These are phyloP conservation scores for Tonatia bakeri DNA, from an alignment of 2,113 vertebrate species.

Conservation along the genomic window DNA sequence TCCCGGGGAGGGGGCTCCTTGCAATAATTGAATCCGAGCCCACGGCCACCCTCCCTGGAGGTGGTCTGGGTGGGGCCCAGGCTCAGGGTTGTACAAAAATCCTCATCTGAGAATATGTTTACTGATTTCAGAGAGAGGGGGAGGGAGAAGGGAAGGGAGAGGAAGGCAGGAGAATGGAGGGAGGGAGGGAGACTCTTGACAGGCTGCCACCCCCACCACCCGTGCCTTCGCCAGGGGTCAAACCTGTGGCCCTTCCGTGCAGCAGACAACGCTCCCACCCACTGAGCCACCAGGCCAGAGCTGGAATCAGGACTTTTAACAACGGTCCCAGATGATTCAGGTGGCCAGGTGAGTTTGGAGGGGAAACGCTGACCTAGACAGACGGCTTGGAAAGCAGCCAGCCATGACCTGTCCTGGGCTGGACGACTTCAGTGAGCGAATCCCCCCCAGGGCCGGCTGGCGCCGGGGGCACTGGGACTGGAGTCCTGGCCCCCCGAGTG, in stretches of 20 bases:
- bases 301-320: not conserved
- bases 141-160: not conserved
- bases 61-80: not conserved
- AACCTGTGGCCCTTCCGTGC: too few species aligned
- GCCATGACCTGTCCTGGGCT: not conserved
- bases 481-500: not conserved
- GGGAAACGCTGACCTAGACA: not conserved
- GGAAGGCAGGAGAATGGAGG: too few species aligned
- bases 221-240: too few species aligned
- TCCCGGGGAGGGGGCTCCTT: too few species aligned
- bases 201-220: too few species aligned
- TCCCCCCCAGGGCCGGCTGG: accelerated
- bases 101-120: too few species aligned
- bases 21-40: not conserved
- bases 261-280: not conserved
- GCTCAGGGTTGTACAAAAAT: not conserved
- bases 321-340: not conserved
- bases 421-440: not conserved
- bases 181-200: not conserved
- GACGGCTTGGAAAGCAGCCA: not conserved
- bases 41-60: too few species aligned
- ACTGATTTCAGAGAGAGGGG: too few species aligned
- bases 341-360: not conserved
- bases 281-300: not conserved
- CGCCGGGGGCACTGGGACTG: accelerated